phyloP scores from a whole-genome alignment of 2,888 invertebrate species.

The Epirrhoe tristata region DNA sequence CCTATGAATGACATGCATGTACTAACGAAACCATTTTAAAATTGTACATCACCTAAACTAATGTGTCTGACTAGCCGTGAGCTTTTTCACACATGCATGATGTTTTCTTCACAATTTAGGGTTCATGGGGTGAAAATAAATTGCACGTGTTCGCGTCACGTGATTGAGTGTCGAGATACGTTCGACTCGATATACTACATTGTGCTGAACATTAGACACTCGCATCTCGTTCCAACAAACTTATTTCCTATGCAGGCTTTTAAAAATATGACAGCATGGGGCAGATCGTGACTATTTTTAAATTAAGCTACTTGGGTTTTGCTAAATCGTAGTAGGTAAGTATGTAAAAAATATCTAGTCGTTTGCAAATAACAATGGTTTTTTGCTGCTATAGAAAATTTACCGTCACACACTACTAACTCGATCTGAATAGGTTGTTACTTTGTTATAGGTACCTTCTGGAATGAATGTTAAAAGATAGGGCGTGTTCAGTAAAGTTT shows the following conservation, averaged over 20 bases:
- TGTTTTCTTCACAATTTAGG: too few relatives aligned
- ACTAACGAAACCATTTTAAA: background rate
- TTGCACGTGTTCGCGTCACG: slow-evolving; percentile 27
- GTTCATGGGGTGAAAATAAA: background rate
- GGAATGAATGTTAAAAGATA: background rate
- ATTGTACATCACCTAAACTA: too few relatives aligned
- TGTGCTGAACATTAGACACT: background rate
- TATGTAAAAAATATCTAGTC: background rate
- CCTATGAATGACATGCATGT: too few relatives aligned
- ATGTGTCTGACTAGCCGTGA: too few relatives aligned
- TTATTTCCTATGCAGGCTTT: too few relatives aligned
- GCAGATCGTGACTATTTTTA: too few relatives aligned
- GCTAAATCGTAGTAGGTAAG: too few relatives aligned
- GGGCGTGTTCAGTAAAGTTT: background rate
- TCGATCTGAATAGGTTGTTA: slow-evolving; percentile 10
- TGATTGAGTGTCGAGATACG: slow-evolving; percentile 9
- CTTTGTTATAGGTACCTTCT: slow-evolving; percentile 5
- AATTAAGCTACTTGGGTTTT: too few relatives aligned
- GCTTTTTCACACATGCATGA: too few relatives aligned
- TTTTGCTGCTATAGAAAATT: slow-evolving; percentile 12
- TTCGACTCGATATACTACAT: background rate
- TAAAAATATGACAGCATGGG: too few relatives aligned
- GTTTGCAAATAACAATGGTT: slow-evolving; percentile 24
- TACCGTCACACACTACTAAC: slow-evolving; percentile 19
- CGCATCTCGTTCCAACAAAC: background rate